Conservation (phyloP, 1,140 invertebrate species). For the Triops cancriformis region DNA sequence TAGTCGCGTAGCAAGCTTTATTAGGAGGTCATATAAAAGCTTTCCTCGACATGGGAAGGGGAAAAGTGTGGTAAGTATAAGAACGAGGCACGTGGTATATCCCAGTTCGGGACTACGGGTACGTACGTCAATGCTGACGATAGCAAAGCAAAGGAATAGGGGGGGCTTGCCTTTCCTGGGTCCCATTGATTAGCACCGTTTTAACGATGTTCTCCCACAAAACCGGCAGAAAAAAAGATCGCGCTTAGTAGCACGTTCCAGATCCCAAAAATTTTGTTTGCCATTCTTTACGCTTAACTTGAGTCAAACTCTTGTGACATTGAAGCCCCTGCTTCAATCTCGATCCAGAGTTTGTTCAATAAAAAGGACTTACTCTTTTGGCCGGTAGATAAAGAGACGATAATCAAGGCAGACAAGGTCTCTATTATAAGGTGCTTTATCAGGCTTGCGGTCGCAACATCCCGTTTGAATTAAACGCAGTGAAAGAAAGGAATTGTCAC, state of each 20-base stretch:
- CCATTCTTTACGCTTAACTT: not conserved
- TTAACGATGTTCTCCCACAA: not conserved
- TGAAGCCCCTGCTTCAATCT: constrained; percentile 8
- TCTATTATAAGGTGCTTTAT: not conserved
- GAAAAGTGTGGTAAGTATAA: not conserved
- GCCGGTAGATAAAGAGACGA: not conserved
- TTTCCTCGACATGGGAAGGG: not conserved
- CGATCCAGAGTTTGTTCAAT: not conserved
- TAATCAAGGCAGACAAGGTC: not conserved
- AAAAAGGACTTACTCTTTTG: not conserved
- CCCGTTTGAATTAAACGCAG: not conserved
- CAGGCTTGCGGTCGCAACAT: not conserved
- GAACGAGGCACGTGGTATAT: not conserved
- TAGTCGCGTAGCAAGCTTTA: not conserved
- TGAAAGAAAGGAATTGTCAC: not conserved
- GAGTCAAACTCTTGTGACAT: not conserved
- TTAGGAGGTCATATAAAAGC: not conserved
- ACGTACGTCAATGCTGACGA: constrained; percentile 9
- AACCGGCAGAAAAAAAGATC: not conserved
- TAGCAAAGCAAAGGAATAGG: not conserved
- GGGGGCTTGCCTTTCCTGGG: not conserved
- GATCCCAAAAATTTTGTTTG: not conserved
- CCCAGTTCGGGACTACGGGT: not conserved
- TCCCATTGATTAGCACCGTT: constrained; percentile 5
- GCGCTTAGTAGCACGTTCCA: not conserved